Percentiles rank a stretch among this genome's conserved stretches.
Conservation (phyloP, 2,888 invertebrate species). For the Enchytraeus crypticus region DNA sequence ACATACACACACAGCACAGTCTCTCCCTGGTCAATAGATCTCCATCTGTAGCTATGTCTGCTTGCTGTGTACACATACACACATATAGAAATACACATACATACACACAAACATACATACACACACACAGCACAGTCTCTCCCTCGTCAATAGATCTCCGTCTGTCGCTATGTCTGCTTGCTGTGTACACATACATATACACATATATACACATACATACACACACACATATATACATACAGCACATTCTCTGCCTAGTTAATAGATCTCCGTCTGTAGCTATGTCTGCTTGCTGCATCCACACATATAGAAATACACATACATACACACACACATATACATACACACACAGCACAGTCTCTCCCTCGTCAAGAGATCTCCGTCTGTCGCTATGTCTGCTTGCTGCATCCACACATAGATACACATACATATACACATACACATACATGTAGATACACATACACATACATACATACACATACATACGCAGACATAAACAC, state of each 20-base stretch:
- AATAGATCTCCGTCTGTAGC: slow-evolving; percentile 89
- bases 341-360: slow-evolving; percentile 73
- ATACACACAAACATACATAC: neutral
- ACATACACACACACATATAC: neutral
- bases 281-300: slow-evolving; percentile 77
- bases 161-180: slow-evolving; percentile 89
- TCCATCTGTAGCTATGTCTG: slow-evolving; percentile 83
- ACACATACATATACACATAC: neutral
- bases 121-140: slow-evolving; percentile 79
- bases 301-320: too few species aligned
- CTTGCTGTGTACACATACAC: slow-evolving; percentile 77
- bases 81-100: neutral
- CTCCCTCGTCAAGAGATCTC: slow-evolving; percentile 89
- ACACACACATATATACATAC: slow-evolving; percentile 52
- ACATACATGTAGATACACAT: slow-evolving; percentile 66
- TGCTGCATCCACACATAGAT: too few species aligned
- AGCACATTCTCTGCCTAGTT: slow-evolving; percentile 91
- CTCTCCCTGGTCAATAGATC: slow-evolving; percentile 92
- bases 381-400: slow-evolving; percentile 85
- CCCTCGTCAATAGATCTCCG: slow-evolving; percentile 88
- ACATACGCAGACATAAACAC: neutral
- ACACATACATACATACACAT: neutral
- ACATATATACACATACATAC: neutral
- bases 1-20: slow-evolving; percentile 67
- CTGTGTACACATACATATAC: slow-evolving; percentile 54